Conservation (phyloP, 1,140 invertebrate genomes). For the Danaus plexippus region DNA sequence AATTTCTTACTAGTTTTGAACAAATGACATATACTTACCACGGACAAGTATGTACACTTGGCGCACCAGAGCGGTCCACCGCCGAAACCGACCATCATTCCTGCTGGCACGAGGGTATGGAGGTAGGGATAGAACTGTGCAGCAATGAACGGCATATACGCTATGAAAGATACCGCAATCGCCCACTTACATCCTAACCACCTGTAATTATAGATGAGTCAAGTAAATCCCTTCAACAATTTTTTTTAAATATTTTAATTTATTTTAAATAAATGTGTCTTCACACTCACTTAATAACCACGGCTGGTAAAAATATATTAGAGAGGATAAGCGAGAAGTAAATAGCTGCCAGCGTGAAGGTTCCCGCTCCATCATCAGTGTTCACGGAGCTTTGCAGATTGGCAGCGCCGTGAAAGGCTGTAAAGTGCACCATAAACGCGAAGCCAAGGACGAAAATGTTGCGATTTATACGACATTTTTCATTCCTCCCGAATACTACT, state of each 20-base stretch:
- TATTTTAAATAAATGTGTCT: no score
- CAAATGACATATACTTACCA: constrained; percentile 60
- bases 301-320: constrained; percentile 84
- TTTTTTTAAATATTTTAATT: no score
- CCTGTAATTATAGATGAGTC: constrained; percentile 54
- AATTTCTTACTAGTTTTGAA: no score
- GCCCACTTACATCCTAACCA: constrained; percentile 91
- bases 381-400: constrained; percentile 86
- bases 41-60: constrained; percentile 90
- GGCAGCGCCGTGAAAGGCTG: constrained; percentile 85
- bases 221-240: background rate
- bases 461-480: constrained; percentile 78
- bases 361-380: constrained; percentile 77
- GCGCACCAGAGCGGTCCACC: constrained; percentile 92
- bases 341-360: constrained; percentile 80
- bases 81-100: constrained; percentile 86
- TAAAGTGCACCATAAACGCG: constrained; percentile 87
- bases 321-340: constrained; percentile 87
- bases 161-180: constrained; percentile 84
- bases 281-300: constrained; percentile 76
- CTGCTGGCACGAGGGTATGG: constrained; percentile 89
- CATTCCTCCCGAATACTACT: constrained; percentile 59
- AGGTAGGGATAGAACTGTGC: constrained; percentile 89
- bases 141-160: constrained; percentile 90
- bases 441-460: constrained; percentile 82